Evolutionary conservation across 2,888 invertebrate genomes (phyloP), one percentile per base, ranked within the genome.

Genomic region (Ceratothoa steindachneri): DNA sequence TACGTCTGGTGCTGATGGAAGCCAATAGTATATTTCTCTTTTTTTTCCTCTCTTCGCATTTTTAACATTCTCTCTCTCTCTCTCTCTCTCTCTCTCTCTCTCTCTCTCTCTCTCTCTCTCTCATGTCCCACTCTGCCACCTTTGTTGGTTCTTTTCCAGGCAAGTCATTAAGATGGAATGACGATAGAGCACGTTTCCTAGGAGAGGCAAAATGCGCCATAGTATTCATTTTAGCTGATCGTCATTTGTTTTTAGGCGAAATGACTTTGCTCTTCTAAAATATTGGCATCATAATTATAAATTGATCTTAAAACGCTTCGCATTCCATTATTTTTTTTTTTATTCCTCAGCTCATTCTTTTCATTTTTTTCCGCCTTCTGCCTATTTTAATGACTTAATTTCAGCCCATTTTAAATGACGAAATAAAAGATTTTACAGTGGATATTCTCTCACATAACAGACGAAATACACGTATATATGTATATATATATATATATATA

Each of bases 221-320:
- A 24, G 60, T 60, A 60, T 60, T 60, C 60, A 60, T 60, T 60
- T 60, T 60, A 60, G 60, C 60, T 60, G 60, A 60, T 60, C 60
- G 60, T 60, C 60, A 60, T 60, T 60, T 60, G 60, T 60, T 60
- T 60, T 60, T 60, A 60, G 60, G 60, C 19, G 24, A 55, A 60
- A 60, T 60, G 60, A 60, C 60, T 60, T 60, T 60, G 60, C 60
- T 60, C 60, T 60, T 60, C 22, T 60, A 60, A 60, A 60, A 60
- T 60, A 60, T 60, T 60, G 60, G 60, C 60, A 60, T 60, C 60
- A 60, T 60, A 60, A 60, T 60, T 60, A 60, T 60, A 60, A 60
- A 60, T 60, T 60, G 60, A 60, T 60, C 60, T 24, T 12, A 60
- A n/a, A 15, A 1, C 60, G 1, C 24, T 60, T 60, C 24, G 12